Percentiles rank a stretch among this genome's conserved stretches.
Conservation (phyloP, 2,888 invertebrate species). For the Philhelius pedissequus region DNA sequence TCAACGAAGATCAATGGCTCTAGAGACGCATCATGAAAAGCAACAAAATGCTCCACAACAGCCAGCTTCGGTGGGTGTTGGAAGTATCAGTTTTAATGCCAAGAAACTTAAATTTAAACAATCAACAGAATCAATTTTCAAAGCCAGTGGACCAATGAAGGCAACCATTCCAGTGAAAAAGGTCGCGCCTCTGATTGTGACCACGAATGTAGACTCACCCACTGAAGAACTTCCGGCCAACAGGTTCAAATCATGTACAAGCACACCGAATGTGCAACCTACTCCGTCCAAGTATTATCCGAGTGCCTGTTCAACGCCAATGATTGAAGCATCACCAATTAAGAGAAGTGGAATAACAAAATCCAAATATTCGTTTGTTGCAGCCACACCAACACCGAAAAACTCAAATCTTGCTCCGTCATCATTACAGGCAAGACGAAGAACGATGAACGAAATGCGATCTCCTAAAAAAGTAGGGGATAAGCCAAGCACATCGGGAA, state of each 20-base stretch:
- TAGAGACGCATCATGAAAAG: slow-evolving; percentile 69
- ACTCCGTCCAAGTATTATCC: slow-evolving; percentile 64
- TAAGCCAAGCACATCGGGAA: slow-evolving; percentile 42
- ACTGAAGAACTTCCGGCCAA: slow-evolving; percentile 7
- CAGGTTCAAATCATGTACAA: slow-evolving; percentile 63
- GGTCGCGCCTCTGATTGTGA: slow-evolving; percentile 70
- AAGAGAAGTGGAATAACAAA: slow-evolving; percentile 60
- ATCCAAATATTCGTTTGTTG: slow-evolving; percentile 69
- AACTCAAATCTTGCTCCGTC: slow-evolving; percentile 42
- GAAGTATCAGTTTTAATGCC: slow-evolving; percentile 64
- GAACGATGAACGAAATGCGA: slow-evolving; percentile 50
- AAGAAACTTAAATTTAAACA: slow-evolving; percentile 69
- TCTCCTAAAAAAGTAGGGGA: slow-evolving; percentile 48
- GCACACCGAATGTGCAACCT: slow-evolving; percentile 65
- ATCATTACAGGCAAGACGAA: slow-evolving; percentile 41
- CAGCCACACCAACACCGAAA: slow-evolving; percentile 69
- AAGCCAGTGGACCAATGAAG: slow-evolving; percentile 71
- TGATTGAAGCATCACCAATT: slow-evolving; percentile 59
- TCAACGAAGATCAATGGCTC: slow-evolving; percentile 34
- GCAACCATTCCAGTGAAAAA: slow-evolving; percentile 73
- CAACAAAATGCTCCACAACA: slow-evolving; percentile 42
- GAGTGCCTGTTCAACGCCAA: slow-evolving; percentile 72
- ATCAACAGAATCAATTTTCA: slow-evolving; percentile 70
- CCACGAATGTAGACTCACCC: slow-evolving; percentile 66
- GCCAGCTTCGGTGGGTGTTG: slow-evolving; percentile 47